phyloP scores from a whole-genome alignment of 2,888 invertebrate genomes.

The Oxyteleia sp. region DNA sequence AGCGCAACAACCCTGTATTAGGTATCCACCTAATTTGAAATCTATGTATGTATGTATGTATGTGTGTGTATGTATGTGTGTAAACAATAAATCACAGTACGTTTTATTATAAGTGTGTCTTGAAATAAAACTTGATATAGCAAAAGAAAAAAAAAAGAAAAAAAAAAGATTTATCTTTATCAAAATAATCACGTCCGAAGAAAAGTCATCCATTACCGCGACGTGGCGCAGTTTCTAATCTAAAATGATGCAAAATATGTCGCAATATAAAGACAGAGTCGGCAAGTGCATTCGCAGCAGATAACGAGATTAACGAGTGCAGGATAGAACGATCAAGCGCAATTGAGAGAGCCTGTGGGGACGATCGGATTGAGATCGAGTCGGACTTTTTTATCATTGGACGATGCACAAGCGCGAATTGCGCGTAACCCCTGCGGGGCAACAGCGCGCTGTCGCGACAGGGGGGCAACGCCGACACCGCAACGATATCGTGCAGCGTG shows the following conservation, averaged over 20 bases:
- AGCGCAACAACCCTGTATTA: no score
- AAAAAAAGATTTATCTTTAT: background rate
- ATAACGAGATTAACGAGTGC: constrained; percentile 72
- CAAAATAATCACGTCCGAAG: constrained; percentile 26
- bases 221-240: constrained; percentile 49
- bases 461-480: constrained; percentile 83
- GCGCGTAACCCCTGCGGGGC: constrained; percentile 87
- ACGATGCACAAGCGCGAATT: constrained; percentile 86
- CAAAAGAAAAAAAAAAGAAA: no score
- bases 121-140: no score
- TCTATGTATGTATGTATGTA: no score
- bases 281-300: constrained; percentile 72
- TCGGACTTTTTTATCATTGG: constrained; percentile 83
- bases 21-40: no score
- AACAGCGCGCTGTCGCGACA: constrained; percentile 86
- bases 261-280: constrained; percentile 68
- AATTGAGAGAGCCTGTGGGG: constrained; percentile 58
- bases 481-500: constrained; percentile 83
- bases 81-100: no score
- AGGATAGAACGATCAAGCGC: constrained; percentile 69
- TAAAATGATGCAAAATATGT: constrained; percentile 70
- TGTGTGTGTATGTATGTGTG: no score
- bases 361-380: constrained; percentile 85
- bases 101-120: no score
- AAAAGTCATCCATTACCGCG: constrained; percentile 8